Percentiles rank a stretch among this genome's conserved stretches.
Evolutionary conservation across 2,113 vertebrate species (phyloP).

Genomic region (Suricata suricatta): DNA sequence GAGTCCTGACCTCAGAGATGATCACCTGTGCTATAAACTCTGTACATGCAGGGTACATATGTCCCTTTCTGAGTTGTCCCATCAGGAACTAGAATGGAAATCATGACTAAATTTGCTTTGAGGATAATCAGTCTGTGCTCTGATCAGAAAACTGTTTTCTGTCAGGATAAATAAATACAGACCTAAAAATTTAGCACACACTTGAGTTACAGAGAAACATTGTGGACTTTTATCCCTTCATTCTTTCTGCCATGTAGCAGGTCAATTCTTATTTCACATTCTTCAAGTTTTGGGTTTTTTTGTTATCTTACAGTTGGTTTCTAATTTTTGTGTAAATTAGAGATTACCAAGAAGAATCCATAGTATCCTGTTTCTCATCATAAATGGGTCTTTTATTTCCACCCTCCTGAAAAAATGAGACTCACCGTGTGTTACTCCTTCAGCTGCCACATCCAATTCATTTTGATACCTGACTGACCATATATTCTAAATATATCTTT

Average conservation of each 20-base stretch:
- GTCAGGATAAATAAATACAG: background rate
- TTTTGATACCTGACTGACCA: background rate
- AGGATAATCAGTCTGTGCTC: background rate
- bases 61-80: rapidly evolving
- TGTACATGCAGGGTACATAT: background rate
- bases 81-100: background rate
- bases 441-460: background rate
- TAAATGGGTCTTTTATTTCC: background rate
- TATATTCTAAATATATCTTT: background rate
- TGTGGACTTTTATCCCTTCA: background rate
- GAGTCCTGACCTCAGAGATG: background rate
- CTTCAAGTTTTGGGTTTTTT: background rate
- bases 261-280: background rate
- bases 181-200: background rate
- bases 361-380: background rate
- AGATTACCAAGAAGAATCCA: background rate
- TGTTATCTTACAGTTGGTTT: background rate
- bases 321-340: background rate
- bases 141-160: background rate
- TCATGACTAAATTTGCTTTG: background rate
- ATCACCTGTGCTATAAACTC: background rate
- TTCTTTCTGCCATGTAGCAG: background rate
- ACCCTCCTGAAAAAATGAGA: background rate
- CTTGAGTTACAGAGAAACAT: background rate
- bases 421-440: background rate